Evolutionary conservation across 2,113 vertebrate species (phyloP).

Genomic region (Stegastes partitus): DNA sequence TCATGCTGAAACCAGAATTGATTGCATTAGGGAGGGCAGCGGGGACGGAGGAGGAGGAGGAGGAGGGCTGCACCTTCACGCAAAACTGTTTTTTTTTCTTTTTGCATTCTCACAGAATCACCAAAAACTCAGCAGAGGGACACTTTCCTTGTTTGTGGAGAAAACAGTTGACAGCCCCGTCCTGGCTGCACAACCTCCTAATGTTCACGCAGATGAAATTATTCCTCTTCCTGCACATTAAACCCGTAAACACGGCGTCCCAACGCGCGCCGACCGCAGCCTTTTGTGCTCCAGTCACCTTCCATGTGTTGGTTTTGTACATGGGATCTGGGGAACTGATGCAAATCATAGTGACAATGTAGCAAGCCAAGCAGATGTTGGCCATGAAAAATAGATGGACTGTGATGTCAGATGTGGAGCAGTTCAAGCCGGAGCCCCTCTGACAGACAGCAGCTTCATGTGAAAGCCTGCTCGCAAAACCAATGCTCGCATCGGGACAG

Average conservation of each 20-base stretch:
- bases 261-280: conserved; percentile 26
- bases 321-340: conserved; percentile 70
- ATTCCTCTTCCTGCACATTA: conserved; percentile 9
- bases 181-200: not conserved
- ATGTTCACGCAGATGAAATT: not conserved
- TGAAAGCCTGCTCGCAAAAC: conserved; percentile 28
- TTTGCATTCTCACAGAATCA: conserved; percentile 36
- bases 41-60: not conserved
- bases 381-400: conserved; percentile 80
- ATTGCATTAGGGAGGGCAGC: conserved; percentile 51
- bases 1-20: conserved; percentile 68
- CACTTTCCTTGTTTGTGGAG: not conserved
- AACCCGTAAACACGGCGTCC: conserved; percentile 31
- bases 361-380: conserved; percentile 84
- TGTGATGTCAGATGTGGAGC: conserved; percentile 77
- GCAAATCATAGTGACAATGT: conserved; percentile 80
- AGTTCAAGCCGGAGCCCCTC: conserved; percentile 63
- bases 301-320: conserved; percentile 72
- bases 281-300: conserved; percentile 63
- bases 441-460: conserved; percentile 65
- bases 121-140: conserved; percentile 10
- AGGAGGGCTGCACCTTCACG: conserved; percentile 18
- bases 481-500: conserved; percentile 44
- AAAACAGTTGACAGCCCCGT: conserved; percentile 20
- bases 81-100: conserved; percentile 48